These are phyloP conservation scores for Epinephelus coioides DNA, from an alignment of 2,797 vertebrate genomes.

Conservation along the genomic window DNA sequence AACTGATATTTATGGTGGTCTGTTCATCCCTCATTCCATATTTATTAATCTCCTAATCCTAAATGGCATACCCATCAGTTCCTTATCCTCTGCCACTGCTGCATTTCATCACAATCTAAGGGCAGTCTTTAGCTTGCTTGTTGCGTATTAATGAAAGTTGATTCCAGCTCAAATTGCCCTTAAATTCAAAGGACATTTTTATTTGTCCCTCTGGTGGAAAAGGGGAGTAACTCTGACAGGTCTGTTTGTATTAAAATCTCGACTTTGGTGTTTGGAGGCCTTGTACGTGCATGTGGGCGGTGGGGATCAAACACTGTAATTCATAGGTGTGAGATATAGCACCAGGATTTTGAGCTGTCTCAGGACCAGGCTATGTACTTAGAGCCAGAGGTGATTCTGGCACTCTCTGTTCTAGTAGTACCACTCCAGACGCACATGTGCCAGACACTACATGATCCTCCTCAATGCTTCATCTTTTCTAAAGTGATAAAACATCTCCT, in stretches of 20 bases:
- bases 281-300: background rate
- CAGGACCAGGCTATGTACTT: slow-evolving; percentile 1
- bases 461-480: slow-evolving; percentile 33
- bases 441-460: slow-evolving; percentile 23
- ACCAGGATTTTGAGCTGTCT: slow-evolving; percentile 15
- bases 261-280: slow-evolving; percentile 14
- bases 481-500: slow-evolving; percentile 51
- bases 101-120: slow-evolving; percentile 58
- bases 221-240: slow-evolving; percentile 30
- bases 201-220: slow-evolving; percentile 56
- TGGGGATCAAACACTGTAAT: slow-evolving; percentile 12
- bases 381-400: slow-evolving; percentile 38
- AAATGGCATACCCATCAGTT: slow-evolving; percentile 68
- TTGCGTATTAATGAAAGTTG: slow-evolving; percentile 68
- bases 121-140: slow-evolving; percentile 55
- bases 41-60: slow-evolving; percentile 70
- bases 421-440: slow-evolving; percentile 15
- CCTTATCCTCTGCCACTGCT: slow-evolving; percentile 32
- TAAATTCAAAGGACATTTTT: slow-evolving; percentile 69
- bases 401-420: background rate
- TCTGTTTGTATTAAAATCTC: slow-evolving; percentile 35
- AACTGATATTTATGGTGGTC: slow-evolving; percentile 52
- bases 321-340: slow-evolving; percentile 23
- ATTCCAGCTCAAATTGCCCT: slow-evolving; percentile 68
- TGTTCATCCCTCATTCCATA: slow-evolving; percentile 56